Evolutionary conservation across 37 sponge, comb jelly and placozoan genomes (phyloP), one percentile per base, ranked within the genome.

Genomic region (Mnemiopsis leidyi): DNA sequence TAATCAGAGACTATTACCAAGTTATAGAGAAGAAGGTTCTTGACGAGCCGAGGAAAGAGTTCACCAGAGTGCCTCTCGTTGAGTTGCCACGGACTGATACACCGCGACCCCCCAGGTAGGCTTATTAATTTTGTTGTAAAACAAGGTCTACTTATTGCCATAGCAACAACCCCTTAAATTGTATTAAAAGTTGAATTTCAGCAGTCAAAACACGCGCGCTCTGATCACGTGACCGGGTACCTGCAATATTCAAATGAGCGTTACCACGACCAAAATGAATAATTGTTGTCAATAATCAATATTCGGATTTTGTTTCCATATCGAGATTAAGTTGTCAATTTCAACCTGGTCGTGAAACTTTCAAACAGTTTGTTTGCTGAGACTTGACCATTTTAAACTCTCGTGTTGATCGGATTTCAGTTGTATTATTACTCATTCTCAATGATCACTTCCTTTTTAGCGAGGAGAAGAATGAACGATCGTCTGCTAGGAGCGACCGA

Each of bases 1-100:
- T 98, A n/a, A 61, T 97, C 37, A 93, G 94, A 31, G 98, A 98
- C 94, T 98, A 97, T 94, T 98, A 98, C 92, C 61, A 90, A 36
- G 69, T 94, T 2, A 93, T 96, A 94, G 94, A 93, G 76, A 94
- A 95, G 94, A 79, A 37, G 38, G 30, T 85, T 38, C 90, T 85
- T 7, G 90, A 85, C 24, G 90, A 85, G 30, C 67, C 90, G 5
- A 18, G 35, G 7, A 85, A 85, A 26, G 90, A 85, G 48, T 85
- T 85, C 25, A 39, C 36, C 1, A 85, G 90, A 85, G 90, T 85
- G 24, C 61, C 90, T 9, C 35, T 85, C 36, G 90, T 85, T 2
- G 90, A 85, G 39, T 37, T 85, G 36, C 90, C 90, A 0, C 90
- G 61, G n/a, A 85, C 90, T 9, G 90, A 85, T 3, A 85, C 36